Percentiles rank a stretch among this genome's conserved stretches.
Evolutionary conservation across 2,888 invertebrate genomes (phyloP).

Genomic region (Hybos culiciformis): DNA sequence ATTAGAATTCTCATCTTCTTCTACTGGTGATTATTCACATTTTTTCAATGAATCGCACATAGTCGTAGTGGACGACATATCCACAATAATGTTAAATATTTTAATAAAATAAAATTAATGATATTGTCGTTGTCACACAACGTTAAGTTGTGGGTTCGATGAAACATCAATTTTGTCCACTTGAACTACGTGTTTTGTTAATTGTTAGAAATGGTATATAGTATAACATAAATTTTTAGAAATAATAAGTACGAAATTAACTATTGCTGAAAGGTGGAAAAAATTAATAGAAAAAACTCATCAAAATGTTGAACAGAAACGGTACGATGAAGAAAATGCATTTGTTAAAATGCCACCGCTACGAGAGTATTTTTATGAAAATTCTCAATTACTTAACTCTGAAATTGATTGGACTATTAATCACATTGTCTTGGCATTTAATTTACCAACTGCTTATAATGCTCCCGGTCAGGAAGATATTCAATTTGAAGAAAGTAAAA

Average conservation of each 20-base stretch:
- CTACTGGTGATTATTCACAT: not conserved
- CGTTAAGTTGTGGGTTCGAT: too few species aligned
- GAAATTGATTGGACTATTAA: constrained; percentile 38
- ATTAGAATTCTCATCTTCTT: too few species aligned
- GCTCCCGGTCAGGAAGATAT: constrained; percentile 31
- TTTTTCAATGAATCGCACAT: not conserved
- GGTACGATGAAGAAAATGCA: constrained; percentile 21
- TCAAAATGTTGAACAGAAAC: constrained; percentile 36
- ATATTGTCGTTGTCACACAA: too few species aligned
- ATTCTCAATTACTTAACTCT: constrained; percentile 39
- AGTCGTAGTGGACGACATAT: not conserved
- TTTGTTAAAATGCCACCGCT: constrained; percentile 23
- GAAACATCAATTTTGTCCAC: not conserved
- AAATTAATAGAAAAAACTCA: constrained; percentile 38
- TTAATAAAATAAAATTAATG: too few species aligned
- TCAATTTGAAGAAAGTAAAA: constrained; percentile 30
- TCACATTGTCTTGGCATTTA: constrained; percentile 32
- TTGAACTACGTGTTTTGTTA: not conserved
- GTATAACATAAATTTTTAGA: not conserved
- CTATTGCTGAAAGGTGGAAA: constrained; percentile 45
- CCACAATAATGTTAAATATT: constrained; percentile 3
- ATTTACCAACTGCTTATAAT: constrained; percentile 31
- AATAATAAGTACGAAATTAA: constrained; percentile 29
- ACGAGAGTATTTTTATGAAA: constrained; percentile 26
- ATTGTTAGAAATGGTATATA: not conserved